A percentile compares a stretch with the other conserved stretches of the same genome.
Conservation (phyloP, 2,797 vertebrate species). For the Ateles fusciceps region DNA sequence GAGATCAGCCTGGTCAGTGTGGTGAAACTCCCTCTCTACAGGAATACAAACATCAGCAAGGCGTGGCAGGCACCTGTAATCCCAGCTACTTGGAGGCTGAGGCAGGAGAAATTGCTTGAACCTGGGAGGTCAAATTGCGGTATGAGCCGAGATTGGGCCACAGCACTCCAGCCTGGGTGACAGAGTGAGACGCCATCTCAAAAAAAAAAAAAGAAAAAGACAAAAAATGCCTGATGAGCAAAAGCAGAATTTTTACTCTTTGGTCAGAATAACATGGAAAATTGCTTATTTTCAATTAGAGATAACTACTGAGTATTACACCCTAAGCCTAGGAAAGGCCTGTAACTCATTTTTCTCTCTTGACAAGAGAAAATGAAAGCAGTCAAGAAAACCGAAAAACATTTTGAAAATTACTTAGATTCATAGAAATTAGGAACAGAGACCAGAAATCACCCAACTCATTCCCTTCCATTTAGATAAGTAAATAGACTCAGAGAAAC, state of each 20-base stretch:
- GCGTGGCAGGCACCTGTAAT: too few relatives aligned
- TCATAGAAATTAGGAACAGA: background rate
- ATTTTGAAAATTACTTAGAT: conserved; percentile 25
- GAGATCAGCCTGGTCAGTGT: too few relatives aligned
- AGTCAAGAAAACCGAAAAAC: background rate
- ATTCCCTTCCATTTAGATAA: conserved; percentile 16
- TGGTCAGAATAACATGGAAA: conserved; percentile 12
- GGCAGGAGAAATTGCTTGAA: too few relatives aligned
- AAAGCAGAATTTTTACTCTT: conserved; percentile 15
- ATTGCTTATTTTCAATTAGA: background rate
- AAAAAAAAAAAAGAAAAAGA: background rate
- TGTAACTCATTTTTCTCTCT: background rate
- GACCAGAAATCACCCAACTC: background rate
- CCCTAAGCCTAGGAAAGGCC: background rate
- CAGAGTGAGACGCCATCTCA: too few relatives aligned
- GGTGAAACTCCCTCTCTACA: too few relatives aligned
- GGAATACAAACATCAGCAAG: too few relatives aligned
- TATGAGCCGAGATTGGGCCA: too few relatives aligned
- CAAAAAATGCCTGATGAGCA: background rate
- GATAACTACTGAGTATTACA: background rate
- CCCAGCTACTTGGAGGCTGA: too few relatives aligned
- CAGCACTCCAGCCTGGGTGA: too few relatives aligned
- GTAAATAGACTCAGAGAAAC: conserved; percentile 18
- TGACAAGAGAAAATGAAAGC: conserved; percentile 8
- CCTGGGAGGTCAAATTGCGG: too few relatives aligned